phyloP scores from a whole-genome alignment of 2,888 invertebrate genomes.

The Volucella inanis region DNA sequence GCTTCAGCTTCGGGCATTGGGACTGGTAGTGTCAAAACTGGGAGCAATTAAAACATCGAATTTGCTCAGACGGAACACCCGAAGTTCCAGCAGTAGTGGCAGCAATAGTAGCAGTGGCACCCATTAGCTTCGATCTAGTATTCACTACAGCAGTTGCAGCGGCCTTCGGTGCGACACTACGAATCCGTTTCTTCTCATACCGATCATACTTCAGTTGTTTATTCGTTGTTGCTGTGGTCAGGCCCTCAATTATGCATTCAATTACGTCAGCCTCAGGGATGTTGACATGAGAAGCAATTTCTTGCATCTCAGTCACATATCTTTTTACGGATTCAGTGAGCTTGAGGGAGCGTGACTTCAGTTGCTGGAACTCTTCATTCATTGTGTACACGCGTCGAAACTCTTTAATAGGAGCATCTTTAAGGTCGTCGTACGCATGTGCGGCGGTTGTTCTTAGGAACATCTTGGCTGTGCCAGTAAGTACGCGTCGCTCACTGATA shows the following conservation, averaged over 20 bases:
- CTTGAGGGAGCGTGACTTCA: constrained; percentile 13
- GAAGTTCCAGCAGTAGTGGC: neutral
- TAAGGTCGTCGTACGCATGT: no score
- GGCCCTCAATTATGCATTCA: constrained; percentile 38
- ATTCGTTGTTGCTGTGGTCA: constrained; percentile 58
- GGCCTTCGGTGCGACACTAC: neutral
- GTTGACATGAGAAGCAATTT: constrained; percentile 31
- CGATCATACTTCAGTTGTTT: no score
- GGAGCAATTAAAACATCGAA: constrained; percentile 1
- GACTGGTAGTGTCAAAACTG: no score
- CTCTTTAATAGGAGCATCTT: constrained; percentile 21
- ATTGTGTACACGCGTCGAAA: constrained; percentile 12
- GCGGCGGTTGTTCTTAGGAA: no score
- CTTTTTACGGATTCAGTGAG: constrained; percentile 31
- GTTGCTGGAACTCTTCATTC: constrained; percentile 37
- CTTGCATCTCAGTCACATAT: constrained; percentile 57
- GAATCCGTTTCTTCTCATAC: constrained; percentile 47
- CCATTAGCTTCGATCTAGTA: no score
- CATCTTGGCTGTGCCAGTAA: no score
- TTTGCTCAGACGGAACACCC: no score
- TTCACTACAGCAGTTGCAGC: no score
- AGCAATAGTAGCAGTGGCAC: no score
- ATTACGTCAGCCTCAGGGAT: constrained; percentile 48
- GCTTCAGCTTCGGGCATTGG: no score
- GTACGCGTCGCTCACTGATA: neutral